A percentile compares a stretch with the other conserved stretches of the same genome.
Conservation (phyloP, 2,888 invertebrate species). For the Leptopilina myrica region DNA sequence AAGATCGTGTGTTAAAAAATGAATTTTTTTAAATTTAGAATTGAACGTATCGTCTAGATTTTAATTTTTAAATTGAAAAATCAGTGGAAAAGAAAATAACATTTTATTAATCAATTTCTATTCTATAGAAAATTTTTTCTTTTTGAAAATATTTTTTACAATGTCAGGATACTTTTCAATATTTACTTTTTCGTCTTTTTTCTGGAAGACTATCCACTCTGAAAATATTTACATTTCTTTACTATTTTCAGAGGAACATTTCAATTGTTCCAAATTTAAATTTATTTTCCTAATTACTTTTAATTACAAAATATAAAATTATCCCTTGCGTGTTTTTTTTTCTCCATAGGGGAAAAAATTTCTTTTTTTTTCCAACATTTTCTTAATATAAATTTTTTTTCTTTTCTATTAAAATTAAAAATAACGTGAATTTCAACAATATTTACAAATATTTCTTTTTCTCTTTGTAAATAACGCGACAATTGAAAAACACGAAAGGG, state of each 20-base stretch:
- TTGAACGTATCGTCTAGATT: no score
- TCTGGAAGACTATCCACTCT: conserved; percentile 1
- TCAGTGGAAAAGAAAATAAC: no score
- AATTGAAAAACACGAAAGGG: conserved; percentile 25
- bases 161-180: not conserved
- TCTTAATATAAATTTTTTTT: not conserved
- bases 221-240: not conserved
- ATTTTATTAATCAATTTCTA: not conserved
- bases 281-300: not conserved
- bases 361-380: not conserved
- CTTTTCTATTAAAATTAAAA: not conserved
- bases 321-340: conserved; percentile 9
- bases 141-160: not conserved
- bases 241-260: not conserved
- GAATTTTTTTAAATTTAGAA: no score
- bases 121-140: not conserved
- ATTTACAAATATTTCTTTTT: not conserved
- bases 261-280: not conserved
- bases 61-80: no score
- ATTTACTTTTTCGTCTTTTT: not conserved
- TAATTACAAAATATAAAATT: conserved; percentile 25
- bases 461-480: not conserved
- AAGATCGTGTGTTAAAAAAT: not conserved
- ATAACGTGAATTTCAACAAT: not conserved
- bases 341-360: not conserved